Evolutionary conservation across 2,888 invertebrate genomes (phyloP).

Genomic region (Zhuqinia jingwanae): DNA sequence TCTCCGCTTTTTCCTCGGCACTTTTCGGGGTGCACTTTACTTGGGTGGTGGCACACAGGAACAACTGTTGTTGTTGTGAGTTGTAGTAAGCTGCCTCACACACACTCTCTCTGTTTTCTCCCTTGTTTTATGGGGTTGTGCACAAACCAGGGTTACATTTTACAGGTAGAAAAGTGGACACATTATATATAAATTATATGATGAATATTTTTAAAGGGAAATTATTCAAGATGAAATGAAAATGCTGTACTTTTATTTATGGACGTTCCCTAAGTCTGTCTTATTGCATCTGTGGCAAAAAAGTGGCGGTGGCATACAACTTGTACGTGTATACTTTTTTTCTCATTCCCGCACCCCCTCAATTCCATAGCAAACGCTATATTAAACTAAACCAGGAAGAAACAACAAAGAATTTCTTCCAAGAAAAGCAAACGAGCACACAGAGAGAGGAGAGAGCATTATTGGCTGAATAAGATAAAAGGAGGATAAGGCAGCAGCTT

Average conservation of each 20-base stretch:
- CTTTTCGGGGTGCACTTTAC: conserved; percentile 44
- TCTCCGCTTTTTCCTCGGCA: conserved; percentile 54
- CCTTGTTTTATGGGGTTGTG: neutral
- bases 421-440: conserved; percentile 31
- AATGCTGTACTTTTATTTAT: no score
- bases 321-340: neutral
- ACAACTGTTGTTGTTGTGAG: no score
- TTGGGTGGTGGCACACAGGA: conserved; percentile 57
- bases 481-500: conserved; percentile 14
- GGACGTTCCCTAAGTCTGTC: neutral
- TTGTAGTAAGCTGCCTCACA: no score
- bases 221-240: no score
- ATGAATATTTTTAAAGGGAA: no score
- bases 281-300: conserved; percentile 29
- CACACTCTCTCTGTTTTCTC: neutral
- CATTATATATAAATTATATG: neutral
- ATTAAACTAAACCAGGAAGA: conserved; percentile 33
- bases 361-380: neutral
- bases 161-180: neutral
- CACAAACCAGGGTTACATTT: neutral
- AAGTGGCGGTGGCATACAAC: conserved; percentile 18
- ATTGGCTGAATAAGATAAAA: conserved; percentile 6
- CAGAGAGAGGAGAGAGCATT: conserved; percentile 4
- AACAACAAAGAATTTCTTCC: conserved; percentile 37
- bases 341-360: neutral